Evolutionary conservation across 1,140 invertebrate species (phyloP), one percentile per base, ranked within the genome.

Genomic region (Pectinophora gossypiella): DNA sequence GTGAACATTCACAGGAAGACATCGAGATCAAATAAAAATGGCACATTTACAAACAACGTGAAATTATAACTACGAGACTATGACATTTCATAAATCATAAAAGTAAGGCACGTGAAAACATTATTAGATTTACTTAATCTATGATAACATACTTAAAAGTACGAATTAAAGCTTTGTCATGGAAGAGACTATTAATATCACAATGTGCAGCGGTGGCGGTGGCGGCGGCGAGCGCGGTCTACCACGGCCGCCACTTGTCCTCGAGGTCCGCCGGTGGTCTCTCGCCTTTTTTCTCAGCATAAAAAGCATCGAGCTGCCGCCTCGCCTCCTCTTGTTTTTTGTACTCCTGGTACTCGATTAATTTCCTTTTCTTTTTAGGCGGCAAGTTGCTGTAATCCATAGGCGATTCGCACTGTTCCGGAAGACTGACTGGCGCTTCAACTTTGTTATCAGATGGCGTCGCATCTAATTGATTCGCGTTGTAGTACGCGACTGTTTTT

Each of bases 101-200:
- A 32, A 32, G 1, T 32, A 32, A 32, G 27, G 27, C 27, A 32
- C 27, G n/a, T 32, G 27, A 6, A 2, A n/a, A 27, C 0, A 6
- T 27, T 27, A 47, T n/a, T 32, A 32, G n/a, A 9, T 16, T 12
- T 40, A 16, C 38, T 7, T 40, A 2, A 40, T n/a, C 38, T 16
- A 40, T 7, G 4, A 38, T 19, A 45, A 52, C 50, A 72, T 69
- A 69, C 59, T 80, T 79, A 83, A 61, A 83, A 40, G 16, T 40
- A 76, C 76, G 67, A 84, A 84, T 87, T 87, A 87, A 87, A 87
- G 84, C 84, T 87, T 84, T 79, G 55, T 74, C 63, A 66, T 81
- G 80, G 79, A 85, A 85, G 74, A 84, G 68, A 68, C 62, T 72
- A 69, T 60, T 69, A 70, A 72, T 84, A 87, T 85, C 81, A 87